Percentiles rank a stretch among this genome's conserved stretches.
Evolutionary conservation across 1,140 invertebrate species (phyloP).

Genomic region (Hypsibius dujardini): DNA sequence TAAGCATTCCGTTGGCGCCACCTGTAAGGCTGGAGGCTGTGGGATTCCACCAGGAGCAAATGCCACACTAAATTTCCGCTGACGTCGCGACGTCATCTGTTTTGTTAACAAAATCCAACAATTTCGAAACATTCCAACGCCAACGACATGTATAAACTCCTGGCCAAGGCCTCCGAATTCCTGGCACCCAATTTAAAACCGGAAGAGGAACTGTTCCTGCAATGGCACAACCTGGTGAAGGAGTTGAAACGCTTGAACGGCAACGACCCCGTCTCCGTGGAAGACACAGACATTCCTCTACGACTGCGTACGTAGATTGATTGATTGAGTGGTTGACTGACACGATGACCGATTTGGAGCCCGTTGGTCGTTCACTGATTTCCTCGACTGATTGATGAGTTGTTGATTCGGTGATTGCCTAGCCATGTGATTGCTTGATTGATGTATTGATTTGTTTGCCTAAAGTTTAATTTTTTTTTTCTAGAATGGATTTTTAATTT

Average conservation of each 20-base stretch:
- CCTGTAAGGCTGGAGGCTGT: background rate
- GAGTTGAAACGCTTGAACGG: background rate
- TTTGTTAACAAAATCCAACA: background rate
- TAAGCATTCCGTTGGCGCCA: no score
- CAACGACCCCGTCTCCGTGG: background rate
- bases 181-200: slow-evolving; percentile 1
- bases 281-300: slow-evolving; percentile 9
- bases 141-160: no score
- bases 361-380: no score
- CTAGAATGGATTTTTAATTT: slow-evolving; percentile 11
- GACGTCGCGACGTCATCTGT: background rate
- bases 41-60: background rate
- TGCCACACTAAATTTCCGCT: background rate
- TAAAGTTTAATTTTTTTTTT: no score
- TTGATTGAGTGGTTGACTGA: no score
- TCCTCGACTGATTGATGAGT: no score
- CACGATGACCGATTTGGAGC: no score
- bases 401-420: no score
- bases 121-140: no score
- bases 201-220: slow-evolving; percentile 14
- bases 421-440: no score
- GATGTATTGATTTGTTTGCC: no score
- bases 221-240: slow-evolving; percentile 16
- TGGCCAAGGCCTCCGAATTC: background rate
- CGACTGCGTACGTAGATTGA: no score